A percentile compares a stretch with the other conserved stretches of the same genome.
Conservation (phyloP, 2,797 vertebrate genomes). For the Botia almorhae region DNA sequence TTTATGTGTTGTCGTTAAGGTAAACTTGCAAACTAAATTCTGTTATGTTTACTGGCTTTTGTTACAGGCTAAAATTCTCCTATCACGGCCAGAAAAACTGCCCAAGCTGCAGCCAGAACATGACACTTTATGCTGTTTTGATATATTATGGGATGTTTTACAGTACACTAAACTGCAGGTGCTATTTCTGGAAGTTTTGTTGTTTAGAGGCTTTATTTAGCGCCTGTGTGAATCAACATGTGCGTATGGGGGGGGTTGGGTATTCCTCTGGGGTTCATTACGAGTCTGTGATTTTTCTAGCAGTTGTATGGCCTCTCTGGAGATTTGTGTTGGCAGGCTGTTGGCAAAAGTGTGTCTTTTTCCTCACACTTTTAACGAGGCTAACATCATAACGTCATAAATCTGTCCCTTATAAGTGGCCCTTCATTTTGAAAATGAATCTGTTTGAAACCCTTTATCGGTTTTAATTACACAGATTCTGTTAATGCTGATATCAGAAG, state of each 20-base stretch:
- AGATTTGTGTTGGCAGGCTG: slow-evolving; percentile 28
- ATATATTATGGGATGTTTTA: neutral
- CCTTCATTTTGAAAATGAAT: slow-evolving; percentile 6
- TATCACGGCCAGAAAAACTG: neutral
- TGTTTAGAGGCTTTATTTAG: slow-evolving; percentile 5
- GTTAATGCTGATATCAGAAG: neutral
- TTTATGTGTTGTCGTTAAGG: neutral
- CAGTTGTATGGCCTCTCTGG: slow-evolving; percentile 11
- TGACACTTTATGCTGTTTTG: neutral
- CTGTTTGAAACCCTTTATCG: slow-evolving; percentile 20
- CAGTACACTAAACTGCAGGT: neutral
- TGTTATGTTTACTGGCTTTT: neutral
- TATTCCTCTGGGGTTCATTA: slow-evolving; percentile 50
- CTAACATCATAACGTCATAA: slow-evolving; percentile 34
- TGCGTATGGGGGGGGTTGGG: slow-evolving; percentile 5
- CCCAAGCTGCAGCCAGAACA: neutral
- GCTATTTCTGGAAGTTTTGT: neutral
- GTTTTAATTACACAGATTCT: slow-evolving; percentile 35
- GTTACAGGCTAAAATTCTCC: neutral
- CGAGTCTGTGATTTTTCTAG: slow-evolving; percentile 33
- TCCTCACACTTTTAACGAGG: slow-evolving; percentile 42
- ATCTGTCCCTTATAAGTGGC: slow-evolving; percentile 37
- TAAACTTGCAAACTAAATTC: no score
- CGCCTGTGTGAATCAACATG: neutral
- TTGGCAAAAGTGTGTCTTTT: slow-evolving; percentile 27